These are phyloP conservation scores for Xerus rutilus DNA, from an alignment of 2,797 vertebrate genomes.

Conservation along the genomic window DNA sequence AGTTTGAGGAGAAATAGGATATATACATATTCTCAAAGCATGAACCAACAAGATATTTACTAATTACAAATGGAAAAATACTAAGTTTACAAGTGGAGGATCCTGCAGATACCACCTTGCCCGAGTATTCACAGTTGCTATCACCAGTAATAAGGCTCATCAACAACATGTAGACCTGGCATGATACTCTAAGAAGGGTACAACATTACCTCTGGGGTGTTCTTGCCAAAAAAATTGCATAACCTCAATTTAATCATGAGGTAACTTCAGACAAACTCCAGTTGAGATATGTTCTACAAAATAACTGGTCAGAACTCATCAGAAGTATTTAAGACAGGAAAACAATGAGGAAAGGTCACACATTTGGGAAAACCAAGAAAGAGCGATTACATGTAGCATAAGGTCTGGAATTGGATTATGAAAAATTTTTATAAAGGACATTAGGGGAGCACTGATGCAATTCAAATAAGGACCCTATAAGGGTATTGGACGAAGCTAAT, in stretches of 20 bases:
- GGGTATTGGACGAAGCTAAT: not conserved
- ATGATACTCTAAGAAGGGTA: not conserved
- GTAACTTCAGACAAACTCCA: not conserved
- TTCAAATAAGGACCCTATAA: not conserved
- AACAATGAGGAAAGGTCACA: not conserved
- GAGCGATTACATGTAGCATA: not conserved
- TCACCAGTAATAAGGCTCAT: not conserved
- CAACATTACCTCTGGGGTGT: not conserved
- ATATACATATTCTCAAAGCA: not conserved
- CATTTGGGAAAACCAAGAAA: not conserved
- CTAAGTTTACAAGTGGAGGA: not conserved
- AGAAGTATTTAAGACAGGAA: slow-evolving; percentile 13
- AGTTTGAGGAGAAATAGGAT: slow-evolving; percentile 19
- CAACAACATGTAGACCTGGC: not conserved
- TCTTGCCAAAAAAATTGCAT: not conserved
- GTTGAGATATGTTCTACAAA: slow-evolving; percentile 34
- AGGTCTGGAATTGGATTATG: slow-evolving; percentile 4
- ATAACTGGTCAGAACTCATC: not conserved
- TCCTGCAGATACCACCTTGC: not conserved
- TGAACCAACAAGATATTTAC: not conserved
- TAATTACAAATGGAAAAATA: slow-evolving; percentile 41
- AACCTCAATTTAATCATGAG: not conserved
- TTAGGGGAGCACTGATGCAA: not conserved
- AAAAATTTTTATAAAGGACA: not conserved
- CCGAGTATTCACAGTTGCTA: not conserved